Base-by-base conservation (phyloP, 2,113 vertebrate species). In the Pelodiscus sinensis region DNA sequence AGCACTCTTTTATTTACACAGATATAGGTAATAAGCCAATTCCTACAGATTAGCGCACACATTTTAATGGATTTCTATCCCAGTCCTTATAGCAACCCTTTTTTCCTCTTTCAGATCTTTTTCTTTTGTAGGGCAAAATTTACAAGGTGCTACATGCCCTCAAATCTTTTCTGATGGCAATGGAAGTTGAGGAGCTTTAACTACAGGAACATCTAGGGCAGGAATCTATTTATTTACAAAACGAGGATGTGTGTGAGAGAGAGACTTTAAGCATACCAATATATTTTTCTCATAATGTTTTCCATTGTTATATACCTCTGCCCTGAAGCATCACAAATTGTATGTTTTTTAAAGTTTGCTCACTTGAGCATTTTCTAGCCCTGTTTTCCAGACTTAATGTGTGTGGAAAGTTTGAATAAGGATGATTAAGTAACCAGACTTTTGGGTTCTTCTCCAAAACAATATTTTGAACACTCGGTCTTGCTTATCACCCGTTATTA, bases 401-500 rank as follows among this genome's bases (percentile, higher is more conserved):
- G 9, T 13, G 22, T 75, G 38, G 73, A 25, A 27, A 86, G 51
- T 85, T 90, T 96, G 92, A 91, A 92, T 50, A 86, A 10, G 8
- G 22, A 88, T 95, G 82, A 86, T 92, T 95, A 93, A 27, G 35
- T 79, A 77, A 81, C 79, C 68, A 57, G 80, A 81, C 71, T 85
- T 93, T 85, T 21, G 44, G 92, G 94, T 90, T 94, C 92, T 90
- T 90, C 90, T 94, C 93, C 85, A 92, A 96, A 96, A 92, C 54
- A 87, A 92, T 25, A 44, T 71, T 24, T 80, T 95, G 50, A 8
- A 1, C 71, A 80, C 88, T 93, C 60, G 8, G 10, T 54, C 52
- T 68, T 57, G 58, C 1, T 0, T 25, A 1, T 25, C 81, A 80
- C 2, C 86, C 18, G 44, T 93, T 60, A 16, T 79, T 84, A 85